Base-by-base conservation (phyloP, 1,140 invertebrate species). In the Heliconius melpomene region DNA sequence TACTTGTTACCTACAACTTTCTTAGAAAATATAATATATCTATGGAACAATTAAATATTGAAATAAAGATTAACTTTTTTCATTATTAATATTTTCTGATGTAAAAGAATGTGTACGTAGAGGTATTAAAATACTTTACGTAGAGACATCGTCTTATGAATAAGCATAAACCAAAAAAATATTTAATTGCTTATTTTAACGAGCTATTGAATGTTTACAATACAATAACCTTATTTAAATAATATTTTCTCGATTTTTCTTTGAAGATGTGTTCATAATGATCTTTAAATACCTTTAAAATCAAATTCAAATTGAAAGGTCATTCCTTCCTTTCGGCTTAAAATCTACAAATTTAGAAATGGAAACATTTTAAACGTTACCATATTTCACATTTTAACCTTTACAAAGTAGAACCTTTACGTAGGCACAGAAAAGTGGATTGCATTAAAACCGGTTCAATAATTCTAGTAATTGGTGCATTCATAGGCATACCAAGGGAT, bases 361-460 rank as follows among this genome's bases (percentile, higher is more conserved):
- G 8, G 5, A 6, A 66, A 66, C 8, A 66, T 66, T 29, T 66
- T 6, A 29, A 66, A 29, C 13, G 26, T 6, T 66, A 7, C 13
- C 1, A 66, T 77, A 74, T 81, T 70, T 81, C 11, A 78, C 71
- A 74, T 78, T 79, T 83, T 83, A 77, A 83, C 82, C 82, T 83
- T 83, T 83, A 83, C 54, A 76, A 77, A 79, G 78, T 52, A 71
- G 79, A 66, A 66, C 60, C 60, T 66, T 66, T 66, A 66, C 80
- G 77, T 79, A 82, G 81, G 74, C 77, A 77, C 77, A 79, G 81
- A 78, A 82, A 76, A 77, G 77, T 80, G 72, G 79, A 80, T 80
- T 84, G 79, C 79, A 80, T 84, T 84, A 50, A 72, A 84, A 82
- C 81, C 79, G 77, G 83, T 82, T 79, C 57, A 84, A 79, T 84